Evolutionary conservation across 2,797 vertebrate genomes (phyloP).

Genomic region (Urocyon cinereoargenteus): DNA sequence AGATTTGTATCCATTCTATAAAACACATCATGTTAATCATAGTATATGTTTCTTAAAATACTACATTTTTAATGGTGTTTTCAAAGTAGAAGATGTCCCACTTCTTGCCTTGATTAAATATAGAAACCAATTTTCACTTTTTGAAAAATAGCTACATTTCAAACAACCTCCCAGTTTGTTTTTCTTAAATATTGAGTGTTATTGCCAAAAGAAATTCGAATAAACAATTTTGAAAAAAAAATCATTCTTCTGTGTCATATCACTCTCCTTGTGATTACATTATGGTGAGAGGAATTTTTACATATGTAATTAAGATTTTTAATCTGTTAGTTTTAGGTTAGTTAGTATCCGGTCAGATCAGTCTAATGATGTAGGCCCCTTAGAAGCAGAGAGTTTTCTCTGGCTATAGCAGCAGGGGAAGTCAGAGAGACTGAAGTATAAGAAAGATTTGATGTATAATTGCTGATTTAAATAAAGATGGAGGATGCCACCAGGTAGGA

Average conservation of each 20-base stretch:
- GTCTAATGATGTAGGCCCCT: neutral
- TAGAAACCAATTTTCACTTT: constrained; percentile 86
- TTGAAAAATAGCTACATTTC: constrained; percentile 88
- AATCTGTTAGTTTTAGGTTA: neutral
- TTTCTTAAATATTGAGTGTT: constrained; percentile 91
- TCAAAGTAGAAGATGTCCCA: constrained; percentile 83
- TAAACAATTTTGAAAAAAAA: constrained; percentile 88
- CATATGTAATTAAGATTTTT: constrained; percentile 13
- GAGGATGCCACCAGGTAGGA: neutral
- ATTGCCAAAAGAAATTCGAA: constrained; percentile 91
- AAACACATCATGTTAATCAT: constrained; percentile 83
- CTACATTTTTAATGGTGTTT: constrained; percentile 83
- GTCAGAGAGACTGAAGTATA: neutral
- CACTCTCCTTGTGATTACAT: neutral
- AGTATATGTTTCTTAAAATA: constrained; percentile 81
- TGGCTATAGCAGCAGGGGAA: neutral
- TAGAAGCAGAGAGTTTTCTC: neutral
- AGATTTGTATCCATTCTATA: constrained; percentile 78
- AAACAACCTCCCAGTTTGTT: constrained; percentile 88
- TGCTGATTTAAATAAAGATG: neutral
- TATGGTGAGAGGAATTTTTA: neutral
- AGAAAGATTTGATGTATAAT: neutral
- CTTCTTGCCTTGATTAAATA: constrained; percentile 87
- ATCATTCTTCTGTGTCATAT: neutral
- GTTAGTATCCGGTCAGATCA: neutral